Percentiles rank a stretch among this genome's conserved stretches.
Evolutionary conservation across 1,140 invertebrate species (phyloP).

Genomic region (Saxidomus purpurata): DNA sequence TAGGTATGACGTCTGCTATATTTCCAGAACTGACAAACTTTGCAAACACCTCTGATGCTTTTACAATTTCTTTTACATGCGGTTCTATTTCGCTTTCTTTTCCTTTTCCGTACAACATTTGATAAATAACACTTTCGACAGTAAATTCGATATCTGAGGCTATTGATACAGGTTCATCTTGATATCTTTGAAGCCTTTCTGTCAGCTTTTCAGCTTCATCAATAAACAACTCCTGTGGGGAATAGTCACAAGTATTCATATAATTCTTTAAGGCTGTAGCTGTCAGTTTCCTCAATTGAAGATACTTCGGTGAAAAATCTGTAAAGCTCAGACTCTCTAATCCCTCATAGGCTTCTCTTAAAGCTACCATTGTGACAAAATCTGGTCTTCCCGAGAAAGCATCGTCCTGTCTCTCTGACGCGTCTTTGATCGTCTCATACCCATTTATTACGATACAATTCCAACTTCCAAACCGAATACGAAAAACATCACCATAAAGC

Average conservation of each 20-base stretch:
- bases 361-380: neutral
- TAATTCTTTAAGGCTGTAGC: neutral
- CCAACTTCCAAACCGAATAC: conserved; percentile 51
- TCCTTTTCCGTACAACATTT: conserved; percentile 38
- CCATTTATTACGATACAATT: conserved; percentile 27
- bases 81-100: conserved; percentile 16
- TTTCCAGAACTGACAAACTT: neutral
- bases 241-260: neutral
- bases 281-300: neutral
- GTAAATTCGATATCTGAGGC: neutral
- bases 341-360: neutral
- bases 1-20: neutral
- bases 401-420: conserved; percentile 16
- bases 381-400: neutral
- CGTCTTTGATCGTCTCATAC: conserved; percentile 4
- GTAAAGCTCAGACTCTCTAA: neutral
- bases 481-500: conserved; percentile 28
- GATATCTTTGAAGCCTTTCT: neutral
- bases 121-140: conserved; percentile 1
- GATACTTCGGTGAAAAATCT: neutral
- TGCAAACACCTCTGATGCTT: neutral
- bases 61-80: neutral
- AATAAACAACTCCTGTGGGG: neutral
- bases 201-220: neutral
- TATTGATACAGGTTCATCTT: neutral